A percentile compares a stretch with the other conserved stretches of the same genome.
phyloP scores from a whole-genome alignment of 1,140 invertebrate species.

The Pseudomyrmex concolor region DNA sequence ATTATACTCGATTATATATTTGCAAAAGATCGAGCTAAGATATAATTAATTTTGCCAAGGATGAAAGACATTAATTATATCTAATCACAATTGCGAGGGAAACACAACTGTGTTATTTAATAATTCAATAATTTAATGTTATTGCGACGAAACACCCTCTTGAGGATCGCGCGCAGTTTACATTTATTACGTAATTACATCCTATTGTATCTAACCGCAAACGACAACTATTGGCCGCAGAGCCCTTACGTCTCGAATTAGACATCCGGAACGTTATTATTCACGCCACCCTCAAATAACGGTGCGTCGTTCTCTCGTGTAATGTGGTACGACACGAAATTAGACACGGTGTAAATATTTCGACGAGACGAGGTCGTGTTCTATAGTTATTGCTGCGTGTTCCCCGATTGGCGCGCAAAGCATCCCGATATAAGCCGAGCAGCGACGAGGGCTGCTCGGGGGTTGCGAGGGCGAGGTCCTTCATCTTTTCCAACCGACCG shows the following conservation, averaged over 20 bases:
- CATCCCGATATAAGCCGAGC: conserved; percentile 27
- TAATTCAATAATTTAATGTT: conserved; percentile 41
- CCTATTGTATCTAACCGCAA: conserved; percentile 22
- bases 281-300: conserved; percentile 44
- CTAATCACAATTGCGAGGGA: conserved; percentile 1
- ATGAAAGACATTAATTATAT: conserved; percentile 22
- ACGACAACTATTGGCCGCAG: not conserved
- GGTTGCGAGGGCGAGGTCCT: conserved; percentile 39
- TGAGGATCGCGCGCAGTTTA: not conserved
- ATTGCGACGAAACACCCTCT: not conserved
- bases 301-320: conserved; percentile 19
- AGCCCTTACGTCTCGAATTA: conserved; percentile 27
- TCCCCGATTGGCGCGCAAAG: conserved; percentile 18
- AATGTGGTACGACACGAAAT: conserved; percentile 63
- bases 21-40: conserved; percentile 20
- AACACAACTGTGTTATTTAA: conserved; percentile 38
- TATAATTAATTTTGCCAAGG: conserved; percentile 4
- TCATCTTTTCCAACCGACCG: conserved; percentile 26
- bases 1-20: conserved; percentile 21
- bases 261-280: conserved; percentile 57
- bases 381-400: conserved; percentile 60
- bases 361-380: conserved; percentile 46
- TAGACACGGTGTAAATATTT: conserved; percentile 69
- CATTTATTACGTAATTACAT: conserved; percentile 51
- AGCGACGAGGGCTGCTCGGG: conserved; percentile 51